Conservation (phyloP, 2,888 invertebrate genomes). For the Eulithis prunata region DNA sequence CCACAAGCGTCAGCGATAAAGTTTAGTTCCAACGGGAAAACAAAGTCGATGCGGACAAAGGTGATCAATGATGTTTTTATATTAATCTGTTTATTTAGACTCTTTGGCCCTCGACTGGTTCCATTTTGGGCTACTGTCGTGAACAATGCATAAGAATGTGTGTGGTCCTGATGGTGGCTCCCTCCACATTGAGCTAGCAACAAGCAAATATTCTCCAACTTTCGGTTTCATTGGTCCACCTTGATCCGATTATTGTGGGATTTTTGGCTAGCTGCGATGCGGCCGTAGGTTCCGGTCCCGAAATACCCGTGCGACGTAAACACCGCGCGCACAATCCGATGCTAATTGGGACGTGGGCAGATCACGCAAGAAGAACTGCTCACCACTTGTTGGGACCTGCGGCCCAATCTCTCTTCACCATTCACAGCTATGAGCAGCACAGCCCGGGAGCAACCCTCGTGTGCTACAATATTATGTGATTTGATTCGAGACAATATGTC, state of each 20-base stretch:
- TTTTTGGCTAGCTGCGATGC: conserved; percentile 68
- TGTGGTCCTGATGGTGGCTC: neutral
- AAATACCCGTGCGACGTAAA: conserved; percentile 76
- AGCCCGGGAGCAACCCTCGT: neutral
- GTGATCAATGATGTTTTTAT: neutral
- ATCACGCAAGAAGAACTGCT: conserved; percentile 12
- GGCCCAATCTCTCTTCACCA: neutral
- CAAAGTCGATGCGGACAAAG: neutral
- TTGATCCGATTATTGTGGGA: conserved; percentile 75
- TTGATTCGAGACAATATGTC: neutral
- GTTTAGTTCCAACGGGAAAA: no score
- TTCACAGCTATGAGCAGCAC: neutral
- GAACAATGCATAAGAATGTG: neutral
- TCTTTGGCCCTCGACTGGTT: neutral
- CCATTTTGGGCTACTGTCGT: neutral
- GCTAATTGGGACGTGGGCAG: conserved; percentile 38
- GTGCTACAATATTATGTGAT: neutral
- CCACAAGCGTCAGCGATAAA: no score
- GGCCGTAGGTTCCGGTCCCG: conserved; percentile 74
- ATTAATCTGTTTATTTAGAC: neutral
- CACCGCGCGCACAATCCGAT: conserved; percentile 47
- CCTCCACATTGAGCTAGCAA: conserved; percentile 36
- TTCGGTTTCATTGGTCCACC: conserved; percentile 58
- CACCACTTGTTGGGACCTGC: neutral
- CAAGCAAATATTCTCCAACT: conserved; percentile 42